Percentiles rank a stretch among this genome's conserved stretches.
Conservation (phyloP, 2,888 invertebrate species). For the Cryptocephalus primarius region DNA sequence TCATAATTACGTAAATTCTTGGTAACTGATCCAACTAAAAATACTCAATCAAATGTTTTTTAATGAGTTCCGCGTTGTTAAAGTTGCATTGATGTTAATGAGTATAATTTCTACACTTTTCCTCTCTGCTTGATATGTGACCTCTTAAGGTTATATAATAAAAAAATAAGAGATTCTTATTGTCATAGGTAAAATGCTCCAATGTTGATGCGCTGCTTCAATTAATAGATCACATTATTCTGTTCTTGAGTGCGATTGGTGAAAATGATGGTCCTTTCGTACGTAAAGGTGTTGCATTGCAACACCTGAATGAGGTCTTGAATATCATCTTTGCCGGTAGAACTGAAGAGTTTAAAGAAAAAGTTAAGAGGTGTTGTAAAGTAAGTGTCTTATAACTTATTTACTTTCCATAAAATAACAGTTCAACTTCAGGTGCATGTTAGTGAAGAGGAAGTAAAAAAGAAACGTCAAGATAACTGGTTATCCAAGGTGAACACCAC, state of each 20-base stretch:
- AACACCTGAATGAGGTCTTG: conserved; percentile 66
- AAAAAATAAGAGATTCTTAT: no score
- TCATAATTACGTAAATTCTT: conserved; percentile 1
- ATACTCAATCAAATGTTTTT: no score
- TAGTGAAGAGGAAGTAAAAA: conserved; percentile 34
- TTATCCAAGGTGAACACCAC: conserved; percentile 36
- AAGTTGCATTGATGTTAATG: no score
- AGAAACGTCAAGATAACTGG: conserved; percentile 52
- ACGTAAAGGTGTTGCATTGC: conserved; percentile 67
- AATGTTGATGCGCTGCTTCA: no score
- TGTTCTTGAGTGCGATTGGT: conserved; percentile 57
- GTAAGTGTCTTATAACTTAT: conserved; percentile 36
- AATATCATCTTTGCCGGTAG: conserved; percentile 58
- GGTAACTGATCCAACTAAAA: neutral
- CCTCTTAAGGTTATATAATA: no score
- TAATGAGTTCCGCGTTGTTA: no score
- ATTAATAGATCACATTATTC: conserved; percentile 64
- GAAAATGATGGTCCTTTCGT: conserved; percentile 52
- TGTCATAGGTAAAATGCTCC: no score
- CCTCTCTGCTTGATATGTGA: neutral
- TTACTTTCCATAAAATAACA: neutral
- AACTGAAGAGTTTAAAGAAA: conserved; percentile 48
- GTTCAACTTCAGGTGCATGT: conserved; percentile 25
- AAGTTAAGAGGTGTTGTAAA: conserved; percentile 67
- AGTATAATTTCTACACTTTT: neutral